These are phyloP conservation scores for Oxygymnocypris stewartii DNA, from an alignment of 2,113 vertebrate species.

Conservation along the genomic window DNA sequence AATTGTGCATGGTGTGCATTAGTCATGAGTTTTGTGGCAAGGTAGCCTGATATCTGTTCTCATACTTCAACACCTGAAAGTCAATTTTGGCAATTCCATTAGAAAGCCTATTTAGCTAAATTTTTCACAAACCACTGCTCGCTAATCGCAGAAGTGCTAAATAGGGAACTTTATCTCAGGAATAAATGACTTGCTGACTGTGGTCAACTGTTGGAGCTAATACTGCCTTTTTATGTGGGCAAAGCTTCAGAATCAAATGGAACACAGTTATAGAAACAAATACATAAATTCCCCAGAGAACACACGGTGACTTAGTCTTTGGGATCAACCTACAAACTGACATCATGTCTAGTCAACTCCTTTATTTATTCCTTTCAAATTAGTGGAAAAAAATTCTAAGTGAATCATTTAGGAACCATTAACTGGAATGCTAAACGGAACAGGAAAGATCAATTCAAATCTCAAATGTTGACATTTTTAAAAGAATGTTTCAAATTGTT, in stretches of 20 bases:
- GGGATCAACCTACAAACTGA: not conserved
- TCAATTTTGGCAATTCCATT: not conserved
- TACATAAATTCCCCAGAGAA: not conserved
- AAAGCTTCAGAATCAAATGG: not conserved
- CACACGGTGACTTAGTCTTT: not conserved
- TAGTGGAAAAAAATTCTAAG: not conserved
- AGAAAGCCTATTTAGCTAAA: not conserved
- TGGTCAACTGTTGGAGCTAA: not conserved
- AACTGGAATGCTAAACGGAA: not conserved
- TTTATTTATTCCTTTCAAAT: not conserved
- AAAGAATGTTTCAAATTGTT: not conserved
- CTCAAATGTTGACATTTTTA: not conserved
- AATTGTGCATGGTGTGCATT: not conserved
- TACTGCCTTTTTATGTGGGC: not conserved
- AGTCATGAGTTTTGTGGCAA: not conserved
- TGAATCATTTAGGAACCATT: not conserved
- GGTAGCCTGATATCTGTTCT: not conserved
- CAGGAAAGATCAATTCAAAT: not conserved
- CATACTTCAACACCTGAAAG: not conserved
- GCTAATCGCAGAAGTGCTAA: not conserved
- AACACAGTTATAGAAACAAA: not conserved
- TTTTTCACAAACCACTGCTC: not conserved
- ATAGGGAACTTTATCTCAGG: not conserved
- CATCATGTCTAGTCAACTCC: not conserved
- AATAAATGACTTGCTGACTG: not conserved